These are phyloP conservation scores for Scyliorhinus canicula DNA, from an alignment of 2,797 vertebrate species.

Conservation along the genomic window DNA sequence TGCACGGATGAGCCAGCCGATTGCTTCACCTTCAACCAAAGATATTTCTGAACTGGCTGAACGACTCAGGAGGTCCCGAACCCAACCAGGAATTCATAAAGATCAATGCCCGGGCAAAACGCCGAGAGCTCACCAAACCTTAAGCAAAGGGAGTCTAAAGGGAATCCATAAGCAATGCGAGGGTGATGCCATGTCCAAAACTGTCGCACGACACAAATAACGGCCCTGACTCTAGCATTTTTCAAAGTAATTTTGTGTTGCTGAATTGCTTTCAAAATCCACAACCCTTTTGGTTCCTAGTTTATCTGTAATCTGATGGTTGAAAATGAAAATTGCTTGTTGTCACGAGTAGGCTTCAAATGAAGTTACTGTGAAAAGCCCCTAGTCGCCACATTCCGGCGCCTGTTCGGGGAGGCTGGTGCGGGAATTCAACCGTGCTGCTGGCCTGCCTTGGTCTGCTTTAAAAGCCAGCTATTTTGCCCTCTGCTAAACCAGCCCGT, in stretches of 20 bases:
- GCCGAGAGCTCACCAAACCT: too few relatives aligned
- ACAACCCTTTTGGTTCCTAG: background rate
- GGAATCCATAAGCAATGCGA: background rate
- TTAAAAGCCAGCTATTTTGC: too few relatives aligned
- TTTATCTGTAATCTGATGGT: background rate
- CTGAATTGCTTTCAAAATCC: background rate
- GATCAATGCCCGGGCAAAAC: background rate
- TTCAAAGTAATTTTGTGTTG: background rate
- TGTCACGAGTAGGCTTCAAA: too few relatives aligned
- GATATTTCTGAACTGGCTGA: background rate
- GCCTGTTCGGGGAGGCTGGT: too few relatives aligned
- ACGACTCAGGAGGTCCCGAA: background rate
- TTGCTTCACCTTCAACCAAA: background rate
- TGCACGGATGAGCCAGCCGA: background rate
- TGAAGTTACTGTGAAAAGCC: too few relatives aligned
- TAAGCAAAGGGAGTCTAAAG: background rate
- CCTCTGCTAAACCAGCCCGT: too few relatives aligned
- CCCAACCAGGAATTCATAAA: background rate
- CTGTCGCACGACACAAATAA: background rate
- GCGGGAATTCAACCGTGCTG: too few relatives aligned
- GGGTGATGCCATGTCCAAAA: background rate
- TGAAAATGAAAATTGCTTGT: too few relatives aligned
- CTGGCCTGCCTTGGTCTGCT: too few relatives aligned
- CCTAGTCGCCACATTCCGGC: too few relatives aligned
- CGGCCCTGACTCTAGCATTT: background rate